Conservation (phyloP, 2,888 invertebrate species). For the Acrobasis consociella region DNA sequence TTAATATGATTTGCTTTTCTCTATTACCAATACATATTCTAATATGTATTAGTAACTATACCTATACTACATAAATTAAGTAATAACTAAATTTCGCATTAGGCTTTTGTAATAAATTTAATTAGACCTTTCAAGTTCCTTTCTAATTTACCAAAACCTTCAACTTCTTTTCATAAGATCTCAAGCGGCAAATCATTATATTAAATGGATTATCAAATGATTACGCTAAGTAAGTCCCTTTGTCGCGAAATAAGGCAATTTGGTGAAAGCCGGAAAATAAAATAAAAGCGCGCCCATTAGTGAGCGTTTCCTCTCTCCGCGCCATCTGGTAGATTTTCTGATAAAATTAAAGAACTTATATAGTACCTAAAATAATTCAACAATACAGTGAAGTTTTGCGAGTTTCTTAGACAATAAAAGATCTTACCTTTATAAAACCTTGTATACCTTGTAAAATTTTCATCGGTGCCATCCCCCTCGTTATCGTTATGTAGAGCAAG, state of each 20-base stretch:
- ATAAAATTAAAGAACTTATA: not conserved
- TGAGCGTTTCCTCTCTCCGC: not conserved
- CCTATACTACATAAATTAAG: not conserved
- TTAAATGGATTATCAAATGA: constrained; percentile 10
- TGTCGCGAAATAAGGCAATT: constrained; percentile 63
- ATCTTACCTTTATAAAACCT: too few relatives aligned
- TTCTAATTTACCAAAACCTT: not conserved
- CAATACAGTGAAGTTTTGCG: too few relatives aligned
- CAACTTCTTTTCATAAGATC: not conserved
- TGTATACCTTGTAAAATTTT: too few relatives aligned
- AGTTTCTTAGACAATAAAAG: not conserved
- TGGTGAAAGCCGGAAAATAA: constrained; percentile 71
- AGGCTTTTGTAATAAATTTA: not conserved
- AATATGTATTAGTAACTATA: too few relatives aligned
- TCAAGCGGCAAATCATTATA: constrained; percentile 25
- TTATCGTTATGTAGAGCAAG: too few relatives aligned
- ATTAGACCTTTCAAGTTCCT: not conserved
- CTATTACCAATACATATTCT: not conserved
- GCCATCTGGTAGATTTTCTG: not conserved
- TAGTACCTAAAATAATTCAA: too few relatives aligned
- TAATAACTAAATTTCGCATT: not conserved
- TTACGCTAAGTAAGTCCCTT: constrained; percentile 32
- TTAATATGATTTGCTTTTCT: not conserved
- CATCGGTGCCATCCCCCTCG: too few relatives aligned
- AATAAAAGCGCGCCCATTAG: constrained; percentile 51